phyloP scores from a whole-genome alignment of 2,888 invertebrate species.

The Hirtodrosophila histrioides region DNA sequence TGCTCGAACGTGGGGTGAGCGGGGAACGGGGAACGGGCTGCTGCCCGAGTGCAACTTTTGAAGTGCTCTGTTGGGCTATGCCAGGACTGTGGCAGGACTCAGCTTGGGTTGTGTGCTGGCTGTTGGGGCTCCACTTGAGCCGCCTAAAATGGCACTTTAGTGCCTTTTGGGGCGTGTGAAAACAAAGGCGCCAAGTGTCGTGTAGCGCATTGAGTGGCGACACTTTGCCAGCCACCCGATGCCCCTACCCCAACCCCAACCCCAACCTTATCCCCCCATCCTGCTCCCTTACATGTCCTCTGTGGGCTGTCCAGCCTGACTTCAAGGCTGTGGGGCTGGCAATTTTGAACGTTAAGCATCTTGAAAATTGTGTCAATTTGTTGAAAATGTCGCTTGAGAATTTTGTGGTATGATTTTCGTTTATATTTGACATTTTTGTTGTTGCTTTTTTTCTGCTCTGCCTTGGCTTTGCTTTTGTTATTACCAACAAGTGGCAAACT shows the following conservation, averaged over 20 bases:
- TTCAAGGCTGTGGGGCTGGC: slow-evolving; percentile 28
- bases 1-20: slow-evolving; percentile 7
- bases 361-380: slow-evolving; percentile 82
- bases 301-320: slow-evolving; percentile 14
- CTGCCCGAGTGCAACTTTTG: slow-evolving; percentile 70
- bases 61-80: slow-evolving; percentile 59
- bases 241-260: neutral
- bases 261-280: neutral
- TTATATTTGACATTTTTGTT: slow-evolving; percentile 42
- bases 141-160: slow-evolving; percentile 82
- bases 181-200: slow-evolving; percentile 78
- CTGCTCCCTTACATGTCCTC: slow-evolving; percentile 11
- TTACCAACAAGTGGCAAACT: slow-evolving; percentile 47
- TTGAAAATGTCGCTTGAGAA: slow-evolving; percentile 77
- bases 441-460: neutral
- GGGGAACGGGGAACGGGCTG: slow-evolving; percentile 2
- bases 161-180: slow-evolving; percentile 79
- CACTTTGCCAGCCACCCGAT: slow-evolving; percentile 41
- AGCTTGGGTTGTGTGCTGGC: slow-evolving; percentile 21
- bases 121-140: slow-evolving; percentile 74
- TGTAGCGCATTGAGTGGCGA: slow-evolving; percentile 73
- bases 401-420: slow-evolving; percentile 73
- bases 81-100: neutral
- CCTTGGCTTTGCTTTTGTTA: slow-evolving; percentile 17
- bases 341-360: slow-evolving; percentile 74